Evolutionary conservation across 2,797 vertebrate species (phyloP), one percentile per base, ranked within the genome.

Genomic region (Paedocypris micromegethes): DNA sequence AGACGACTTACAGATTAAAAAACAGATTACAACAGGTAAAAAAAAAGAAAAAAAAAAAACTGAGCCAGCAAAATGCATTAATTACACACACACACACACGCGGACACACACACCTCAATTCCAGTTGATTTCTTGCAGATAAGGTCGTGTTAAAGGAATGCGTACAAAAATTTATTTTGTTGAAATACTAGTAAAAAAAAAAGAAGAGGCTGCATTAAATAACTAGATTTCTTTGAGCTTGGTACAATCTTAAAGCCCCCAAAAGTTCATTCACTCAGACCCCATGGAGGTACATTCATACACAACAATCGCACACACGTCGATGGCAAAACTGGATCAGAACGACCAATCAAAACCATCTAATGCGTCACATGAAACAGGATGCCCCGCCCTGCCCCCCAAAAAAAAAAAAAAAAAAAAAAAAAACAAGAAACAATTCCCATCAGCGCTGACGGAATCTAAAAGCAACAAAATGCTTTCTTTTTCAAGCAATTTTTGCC

Each of bases 291-390:
- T 75, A 61, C 74, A 57, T 45, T 62, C 61, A 76, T 77, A 78
- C 74, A 60, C 79, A 71, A 70, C 62, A 66, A 77, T 72, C 80
- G 75, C 72, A 67, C 80, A 78, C 79, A 84, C 86, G 87, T 86
- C 83, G 86, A 85, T 80, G 80, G 77, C 23, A 23, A 23, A 23
- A 23, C 23, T 23, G 23, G 23, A 23, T 23, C 23, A 23, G 23
- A 23, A 23, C 23, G 23, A 23, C 23, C 23, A 23, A 23, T 23
- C 23, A 1, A 23, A 23, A 23, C 23, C 23, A 23, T 23, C 43
- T 8, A 48, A 49, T 73, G 49, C 48, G 6, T 47, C 42, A 39
- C 55, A 39, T 9, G 46, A 48, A 52, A 69, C 7, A 52, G 50
- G 44, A 55, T 9, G 23, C 23, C 23, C 23, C 23, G 1, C 23